A percentile compares a stretch with the other conserved stretches of the same genome.
Conservation (phyloP, 2,113 vertebrate species). For the Anarrhichthys ocellatus region DNA sequence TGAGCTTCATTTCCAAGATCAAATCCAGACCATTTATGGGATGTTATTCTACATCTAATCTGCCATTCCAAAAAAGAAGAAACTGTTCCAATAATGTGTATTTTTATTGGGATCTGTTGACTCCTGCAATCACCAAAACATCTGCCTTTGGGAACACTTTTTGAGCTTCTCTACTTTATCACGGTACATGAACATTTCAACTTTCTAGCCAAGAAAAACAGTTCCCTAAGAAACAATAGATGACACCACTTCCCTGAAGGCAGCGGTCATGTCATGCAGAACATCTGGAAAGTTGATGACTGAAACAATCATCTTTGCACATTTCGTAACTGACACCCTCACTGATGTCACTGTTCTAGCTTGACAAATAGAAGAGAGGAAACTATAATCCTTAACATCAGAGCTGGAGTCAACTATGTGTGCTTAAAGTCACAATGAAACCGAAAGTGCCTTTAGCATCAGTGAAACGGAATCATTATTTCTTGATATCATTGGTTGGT, state of each 20-base stretch:
- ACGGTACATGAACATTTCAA: background rate
- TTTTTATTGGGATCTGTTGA: constrained; percentile 15
- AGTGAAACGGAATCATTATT: background rate
- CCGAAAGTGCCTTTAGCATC: background rate
- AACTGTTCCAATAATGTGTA: background rate
- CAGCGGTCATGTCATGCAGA: constrained; percentile 55
- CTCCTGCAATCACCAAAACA: constrained; percentile 17
- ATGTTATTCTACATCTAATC: background rate
- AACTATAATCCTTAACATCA: constrained; percentile 8
- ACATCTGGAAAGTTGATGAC: constrained; percentile 74
- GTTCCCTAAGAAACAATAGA: constrained; percentile 64
- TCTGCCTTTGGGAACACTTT: constrained; percentile 4
- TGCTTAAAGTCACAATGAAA: background rate
- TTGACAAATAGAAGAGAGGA: constrained; percentile 8
- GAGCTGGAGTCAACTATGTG: background rate
- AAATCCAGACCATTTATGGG: constrained; percentile 6
- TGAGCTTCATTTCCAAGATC: background rate
- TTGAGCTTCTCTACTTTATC: constrained; percentile 11
- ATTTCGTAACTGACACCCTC: constrained; percentile 44
- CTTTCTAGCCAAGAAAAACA: constrained; percentile 55
- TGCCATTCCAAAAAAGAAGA: background rate
- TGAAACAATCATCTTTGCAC: constrained; percentile 54
- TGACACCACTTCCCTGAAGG: constrained; percentile 74
- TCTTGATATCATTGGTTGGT: background rate
- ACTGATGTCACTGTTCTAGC: constrained; percentile 36